Percentiles rank a stretch among this genome's conserved stretches.
Evolutionary conservation across 2,113 vertebrate species (phyloP).

Genomic region (Nibea coibor): DNA sequence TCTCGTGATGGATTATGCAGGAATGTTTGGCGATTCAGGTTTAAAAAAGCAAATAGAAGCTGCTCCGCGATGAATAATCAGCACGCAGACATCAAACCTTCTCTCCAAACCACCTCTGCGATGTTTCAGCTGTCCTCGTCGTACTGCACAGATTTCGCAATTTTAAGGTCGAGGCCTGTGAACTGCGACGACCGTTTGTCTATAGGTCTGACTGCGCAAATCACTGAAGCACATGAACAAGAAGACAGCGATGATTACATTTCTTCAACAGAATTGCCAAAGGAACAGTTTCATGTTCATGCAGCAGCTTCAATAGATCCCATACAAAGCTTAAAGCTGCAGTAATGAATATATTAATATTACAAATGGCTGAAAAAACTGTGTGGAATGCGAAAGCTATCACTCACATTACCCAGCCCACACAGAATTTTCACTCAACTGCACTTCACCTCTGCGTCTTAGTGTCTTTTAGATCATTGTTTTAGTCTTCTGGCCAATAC

Average conservation of each 20-base stretch:
- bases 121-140: constrained; percentile 47
- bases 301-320: too few relatives aligned
- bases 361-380: too few relatives aligned
- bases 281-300: too few relatives aligned
- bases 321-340: too few relatives aligned
- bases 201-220: background rate
- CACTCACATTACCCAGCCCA: too few relatives aligned
- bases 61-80: constrained; percentile 34
- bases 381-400: background rate
- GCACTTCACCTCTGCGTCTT: too few relatives aligned
- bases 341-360: too few relatives aligned
- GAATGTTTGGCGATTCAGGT: constrained; percentile 54
- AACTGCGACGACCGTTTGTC: background rate
- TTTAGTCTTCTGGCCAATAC: too few relatives aligned
- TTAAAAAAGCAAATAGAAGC: constrained; percentile 41
- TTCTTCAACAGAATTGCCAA: too few relatives aligned
- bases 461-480: too few relatives aligned
- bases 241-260: background rate
- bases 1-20: constrained; percentile 51
- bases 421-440: too few relatives aligned
- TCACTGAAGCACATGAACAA: background rate
- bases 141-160: background rate
- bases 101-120: constrained; percentile 9
- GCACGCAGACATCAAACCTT: constrained; percentile 17
- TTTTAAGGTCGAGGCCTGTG: background rate